Conservation (phyloP, 2,113 vertebrate species). For the Cyprichromis sp. region DNA sequence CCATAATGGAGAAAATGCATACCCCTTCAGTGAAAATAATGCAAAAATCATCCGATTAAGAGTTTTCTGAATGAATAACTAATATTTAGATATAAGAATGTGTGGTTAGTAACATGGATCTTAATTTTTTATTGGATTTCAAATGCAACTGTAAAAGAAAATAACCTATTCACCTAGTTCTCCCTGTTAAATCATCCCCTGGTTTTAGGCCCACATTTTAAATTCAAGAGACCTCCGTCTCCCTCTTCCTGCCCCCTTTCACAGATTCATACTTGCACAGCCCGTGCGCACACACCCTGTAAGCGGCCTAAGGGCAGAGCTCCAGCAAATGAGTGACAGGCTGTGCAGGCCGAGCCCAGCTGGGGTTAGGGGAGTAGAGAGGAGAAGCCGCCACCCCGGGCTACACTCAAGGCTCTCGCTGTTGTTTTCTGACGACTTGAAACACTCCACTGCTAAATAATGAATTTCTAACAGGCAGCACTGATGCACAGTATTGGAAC, state of each 20-base stretch:
- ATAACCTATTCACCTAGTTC: not conserved
- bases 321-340: conserved; percentile 67
- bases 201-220: conserved; percentile 42
- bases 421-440: conserved; percentile 76
- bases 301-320: conserved; percentile 59
- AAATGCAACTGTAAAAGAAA: not conserved
- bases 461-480: conserved; percentile 68
- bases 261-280: not conserved
- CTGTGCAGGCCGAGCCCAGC: conserved; percentile 63
- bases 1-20: not conserved
- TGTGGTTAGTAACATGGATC: not conserved
- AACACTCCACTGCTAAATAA: conserved; percentile 79
- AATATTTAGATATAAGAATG: not conserved
- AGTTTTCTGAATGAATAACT: not conserved
- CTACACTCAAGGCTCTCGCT: conserved; percentile 68
- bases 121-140: not conserved
- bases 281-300: not conserved
- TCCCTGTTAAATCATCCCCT: conserved; percentile 15
- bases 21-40: not conserved
- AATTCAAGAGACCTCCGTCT: conserved; percentile 36
- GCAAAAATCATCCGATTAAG: not conserved
- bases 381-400: conserved; percentile 65
- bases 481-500: conserved; percentile 47
- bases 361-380: conserved; percentile 60
- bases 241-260: not conserved